These are phyloP conservation scores for Steinernema scapterisci DNA, from an alignment of 2,888 invertebrate species.

Conservation along the genomic window DNA sequence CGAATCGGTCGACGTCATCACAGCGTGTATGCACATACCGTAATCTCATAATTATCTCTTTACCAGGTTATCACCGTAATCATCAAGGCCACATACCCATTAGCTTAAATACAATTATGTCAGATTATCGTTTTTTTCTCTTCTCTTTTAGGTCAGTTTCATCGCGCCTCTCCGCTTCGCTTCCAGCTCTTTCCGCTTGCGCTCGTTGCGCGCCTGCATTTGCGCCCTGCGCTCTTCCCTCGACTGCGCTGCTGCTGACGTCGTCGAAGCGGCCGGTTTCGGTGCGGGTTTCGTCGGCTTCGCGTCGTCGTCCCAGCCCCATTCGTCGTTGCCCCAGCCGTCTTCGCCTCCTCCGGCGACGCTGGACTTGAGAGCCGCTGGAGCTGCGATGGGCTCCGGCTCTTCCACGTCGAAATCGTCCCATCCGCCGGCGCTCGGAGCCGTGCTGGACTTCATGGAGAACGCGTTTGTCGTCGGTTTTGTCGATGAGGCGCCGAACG, in stretches of 20 bases:
- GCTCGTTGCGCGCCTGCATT: conserved; percentile 53
- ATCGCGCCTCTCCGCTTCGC: conserved; percentile 48
- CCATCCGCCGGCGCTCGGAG: conserved; percentile 32
- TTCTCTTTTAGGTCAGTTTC: conserved; percentile 42
- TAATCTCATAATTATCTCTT: too few species aligned
- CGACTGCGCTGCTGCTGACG: background rate
- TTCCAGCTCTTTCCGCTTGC: conserved; percentile 49
- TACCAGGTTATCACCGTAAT: too few species aligned
- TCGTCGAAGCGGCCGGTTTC: background rate
- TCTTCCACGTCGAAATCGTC: conserved; percentile 35
- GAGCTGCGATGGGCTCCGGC: background rate
- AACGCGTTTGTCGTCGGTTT: conserved; percentile 4
- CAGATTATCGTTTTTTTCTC: too few species aligned
- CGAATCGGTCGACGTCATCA: too few species aligned
- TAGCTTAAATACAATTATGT: too few species aligned
- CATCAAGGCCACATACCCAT: too few species aligned
- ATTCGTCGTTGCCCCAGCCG: conserved; percentile 37
- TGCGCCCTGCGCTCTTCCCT: conserved; percentile 49
- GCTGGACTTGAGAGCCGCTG: too few species aligned
- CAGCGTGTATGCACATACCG: too few species aligned
- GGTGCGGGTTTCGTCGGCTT: conserved; percentile 19
- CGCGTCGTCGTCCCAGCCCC: background rate
- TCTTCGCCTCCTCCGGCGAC: conserved; percentile 16
- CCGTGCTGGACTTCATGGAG: background rate
- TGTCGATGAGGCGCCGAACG: background rate